Evolutionary conservation across 2,113 vertebrate genomes (phyloP), one percentile per base, ranked within the genome.

Genomic region (Symphodus melops): DNA sequence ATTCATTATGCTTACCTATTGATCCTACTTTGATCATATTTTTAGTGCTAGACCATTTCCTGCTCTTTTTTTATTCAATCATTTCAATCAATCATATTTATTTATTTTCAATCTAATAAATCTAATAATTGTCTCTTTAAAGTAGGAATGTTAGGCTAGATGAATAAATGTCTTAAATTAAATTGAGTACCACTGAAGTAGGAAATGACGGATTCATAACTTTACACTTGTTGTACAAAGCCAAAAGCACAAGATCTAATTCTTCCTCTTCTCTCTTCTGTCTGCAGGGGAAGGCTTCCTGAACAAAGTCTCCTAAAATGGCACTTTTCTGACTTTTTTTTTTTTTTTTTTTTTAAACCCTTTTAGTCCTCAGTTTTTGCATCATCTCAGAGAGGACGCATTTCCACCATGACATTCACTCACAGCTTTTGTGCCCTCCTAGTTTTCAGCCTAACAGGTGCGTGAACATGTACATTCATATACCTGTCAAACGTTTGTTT

Each of bases 401-500:
- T 62, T 55, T 62, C 8, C 79, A 90, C 71, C 41, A 93, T 94
- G 93, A 86, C 79, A 20, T 41, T 70, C 61, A 44, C 69, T 23
- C 74, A 68, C 82, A 79, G 60, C 70, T 8, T 90, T 21, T 76
- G 51, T 39, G 52, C 74, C 23, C 72, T 92, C 12, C 67, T 90
- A 52, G 17, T 91, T 70, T 81, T 88, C 65, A 73, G 49, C 67
- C 44, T 92, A 46, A 75, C 84, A 81, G 88, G 93, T 93, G 33
- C 85, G 89, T 85, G 37, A 36, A 41, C 14, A 7, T 13, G 46
- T 20, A 20, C 60, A n/a, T 10, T 12, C 28, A 2, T 0, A 7
- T 41, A 14, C 53, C 53, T 55, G 9, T 51, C 21, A 55, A 20
- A 41, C 17, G 21, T n/a, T 20, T 51, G 23, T 41, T 21, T 58